Percentiles rank a stretch among this genome's conserved stretches.
phyloP scores from a whole-genome alignment of 2,113 vertebrate genomes.

The Eptesicus fuscus region DNA sequence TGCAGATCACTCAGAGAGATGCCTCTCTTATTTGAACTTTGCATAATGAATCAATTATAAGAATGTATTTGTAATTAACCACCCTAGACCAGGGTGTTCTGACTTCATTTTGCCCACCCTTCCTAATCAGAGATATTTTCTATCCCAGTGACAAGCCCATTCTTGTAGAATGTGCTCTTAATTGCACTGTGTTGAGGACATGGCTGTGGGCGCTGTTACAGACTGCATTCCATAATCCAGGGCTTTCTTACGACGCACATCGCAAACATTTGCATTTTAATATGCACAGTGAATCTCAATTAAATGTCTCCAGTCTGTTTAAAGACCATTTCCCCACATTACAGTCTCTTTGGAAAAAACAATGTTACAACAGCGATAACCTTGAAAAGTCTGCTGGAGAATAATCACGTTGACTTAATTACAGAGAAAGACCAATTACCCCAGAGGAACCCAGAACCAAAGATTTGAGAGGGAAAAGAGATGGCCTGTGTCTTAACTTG shows the following conservation, averaged over 20 bases:
- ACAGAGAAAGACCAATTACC: slow-evolving; percentile 14
- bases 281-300: slow-evolving; percentile 39
- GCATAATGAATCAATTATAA: neutral
- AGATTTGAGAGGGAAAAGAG: neutral
- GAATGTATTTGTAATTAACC: neutral
- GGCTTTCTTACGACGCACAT: neutral
- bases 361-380: neutral
- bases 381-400: neutral
- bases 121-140: neutral
- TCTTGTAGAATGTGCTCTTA: neutral
- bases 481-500: neutral
- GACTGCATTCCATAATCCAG: neutral
- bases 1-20: neutral
- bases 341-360: slow-evolving; percentile 26
- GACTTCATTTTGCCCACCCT: neutral
- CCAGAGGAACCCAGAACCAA: neutral
- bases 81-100: neutral
- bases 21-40: neutral
- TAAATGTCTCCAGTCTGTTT: slow-evolving; percentile 44
- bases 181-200: neutral
- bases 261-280: slow-evolving; percentile 57
- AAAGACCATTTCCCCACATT: neutral
- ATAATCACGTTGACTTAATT: slow-evolving; percentile 5
- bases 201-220: neutral
- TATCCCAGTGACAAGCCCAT: neutral